Percentiles rank a stretch among this genome's conserved stretches.
These are phyloP conservation scores for Ondatra zibethicus DNA, from an alignment of 2,113 vertebrate species.

Conservation along the genomic window DNA sequence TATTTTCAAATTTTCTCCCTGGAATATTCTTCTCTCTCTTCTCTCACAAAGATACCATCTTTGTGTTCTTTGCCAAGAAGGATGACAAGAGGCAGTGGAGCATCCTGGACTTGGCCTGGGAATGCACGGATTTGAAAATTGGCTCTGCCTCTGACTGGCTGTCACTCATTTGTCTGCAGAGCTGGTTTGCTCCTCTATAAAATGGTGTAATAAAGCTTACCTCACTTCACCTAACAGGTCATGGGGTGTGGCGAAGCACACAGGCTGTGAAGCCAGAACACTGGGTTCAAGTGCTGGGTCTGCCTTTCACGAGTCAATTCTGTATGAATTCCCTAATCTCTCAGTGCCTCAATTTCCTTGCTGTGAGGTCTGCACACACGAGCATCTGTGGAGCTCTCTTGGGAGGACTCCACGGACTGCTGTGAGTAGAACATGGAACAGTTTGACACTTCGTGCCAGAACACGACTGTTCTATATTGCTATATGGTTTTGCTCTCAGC, in stretches of 20 bases:
- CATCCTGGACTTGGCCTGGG: background rate
- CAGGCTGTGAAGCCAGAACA: background rate
- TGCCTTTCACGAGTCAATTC: slow-evolving; percentile 1
- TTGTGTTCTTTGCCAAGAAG: slow-evolving; percentile 36
- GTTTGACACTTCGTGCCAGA: background rate
- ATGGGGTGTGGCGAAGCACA: slow-evolving; percentile 20
- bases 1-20: background rate
- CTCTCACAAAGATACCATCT: slow-evolving; percentile 6
- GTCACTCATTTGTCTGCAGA: slow-evolving; percentile 29
- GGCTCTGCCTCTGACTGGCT: slow-evolving; percentile 35
- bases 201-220: slow-evolving; percentile 35
- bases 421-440: background rate
- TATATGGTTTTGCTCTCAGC: background rate
- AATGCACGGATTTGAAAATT: background rate
- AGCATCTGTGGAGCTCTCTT: background rate
- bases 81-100: slow-evolving; percentile 29
- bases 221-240: slow-evolving; percentile 16
- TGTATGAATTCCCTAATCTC: background rate
- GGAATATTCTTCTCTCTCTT: slow-evolving; percentile 38
- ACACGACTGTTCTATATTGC: background rate
- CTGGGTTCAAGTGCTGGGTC: slow-evolving; percentile 30
- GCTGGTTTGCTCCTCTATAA: slow-evolving; percentile 59
- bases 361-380: background rate
- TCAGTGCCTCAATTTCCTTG: background rate
- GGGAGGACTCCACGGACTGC: background rate